These are phyloP conservation scores for Byasa hedistus DNA, from an alignment of 2,888 invertebrate genomes.

Conservation along the genomic window DNA sequence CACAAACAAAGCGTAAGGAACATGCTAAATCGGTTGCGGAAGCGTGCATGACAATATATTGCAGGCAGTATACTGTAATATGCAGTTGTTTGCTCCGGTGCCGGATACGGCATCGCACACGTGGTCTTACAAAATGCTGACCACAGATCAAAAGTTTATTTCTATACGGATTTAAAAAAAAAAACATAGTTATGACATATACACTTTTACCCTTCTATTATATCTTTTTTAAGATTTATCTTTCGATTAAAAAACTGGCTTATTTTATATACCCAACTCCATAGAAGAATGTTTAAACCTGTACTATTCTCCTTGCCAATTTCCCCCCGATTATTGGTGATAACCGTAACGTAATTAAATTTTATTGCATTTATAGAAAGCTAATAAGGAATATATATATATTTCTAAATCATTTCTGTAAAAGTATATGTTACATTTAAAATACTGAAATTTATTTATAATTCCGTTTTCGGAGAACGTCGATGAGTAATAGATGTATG, in stretches of 20 bases:
- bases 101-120: background rate
- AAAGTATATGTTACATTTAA: background rate
- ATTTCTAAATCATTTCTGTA: background rate
- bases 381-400: background rate
- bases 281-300: too few species aligned
- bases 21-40: slow-evolving; percentile 21
- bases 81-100: slow-evolving; percentile 15
- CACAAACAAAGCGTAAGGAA: slow-evolving; percentile 32
- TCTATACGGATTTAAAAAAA: background rate
- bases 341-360: background rate
- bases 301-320: too few species aligned
- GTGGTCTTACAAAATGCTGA: background rate
- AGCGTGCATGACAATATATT: slow-evolving; percentile 5
- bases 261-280: too few species aligned
- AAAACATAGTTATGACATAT: too few species aligned
- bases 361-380: background rate
- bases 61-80: background rate
- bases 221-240: too few species aligned
- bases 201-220: too few species aligned
- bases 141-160: background rate
- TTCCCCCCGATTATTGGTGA: too few species aligned
- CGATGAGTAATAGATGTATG: too few species aligned
- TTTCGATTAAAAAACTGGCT: too few species aligned
- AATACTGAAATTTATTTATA: background rate
- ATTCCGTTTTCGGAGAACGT: background rate